Conservation (phyloP, 2,888 invertebrate genomes). For the Bibio marci region DNA sequence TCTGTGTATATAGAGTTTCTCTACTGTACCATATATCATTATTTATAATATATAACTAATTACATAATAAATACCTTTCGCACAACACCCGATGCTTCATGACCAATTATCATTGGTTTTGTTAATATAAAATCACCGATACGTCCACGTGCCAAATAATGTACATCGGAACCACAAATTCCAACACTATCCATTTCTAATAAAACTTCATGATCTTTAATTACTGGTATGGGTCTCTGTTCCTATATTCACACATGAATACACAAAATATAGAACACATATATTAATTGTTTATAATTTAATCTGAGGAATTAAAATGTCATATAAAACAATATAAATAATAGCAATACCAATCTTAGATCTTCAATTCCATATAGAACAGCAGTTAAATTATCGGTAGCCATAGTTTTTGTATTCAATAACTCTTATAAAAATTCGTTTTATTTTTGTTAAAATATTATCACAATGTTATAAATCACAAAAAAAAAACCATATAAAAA, state of each 20-base stretch:
- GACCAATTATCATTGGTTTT: slow-evolving; percentile 80
- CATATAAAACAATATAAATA: neutral
- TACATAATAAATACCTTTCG: too few relatives aligned
- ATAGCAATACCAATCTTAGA: slow-evolving; percentile 32
- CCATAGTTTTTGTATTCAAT: too few relatives aligned
- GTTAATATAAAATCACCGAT: slow-evolving; percentile 68
- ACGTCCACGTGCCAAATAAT: slow-evolving; percentile 62
- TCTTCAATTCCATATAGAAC: slow-evolving; percentile 47
- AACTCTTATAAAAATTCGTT: too few relatives aligned
- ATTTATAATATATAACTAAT: too few relatives aligned
- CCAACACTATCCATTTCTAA: slow-evolving; percentile 74
- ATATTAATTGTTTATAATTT: neutral
- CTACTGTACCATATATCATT: too few relatives aligned
- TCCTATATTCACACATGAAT: too few relatives aligned
- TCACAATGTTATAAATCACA: too few relatives aligned
- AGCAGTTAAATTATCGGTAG: slow-evolving; percentile 45
- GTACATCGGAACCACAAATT: slow-evolving; percentile 87
- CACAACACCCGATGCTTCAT: slow-evolving; percentile 73
- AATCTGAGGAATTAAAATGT: too few relatives aligned
- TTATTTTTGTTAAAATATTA: too few relatives aligned
- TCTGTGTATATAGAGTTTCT: too few relatives aligned
- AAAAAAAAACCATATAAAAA: too few relatives aligned
- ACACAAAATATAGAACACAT: neutral
- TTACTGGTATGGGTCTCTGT: slow-evolving; percentile 51
- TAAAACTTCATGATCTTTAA: slow-evolving; percentile 61